Conservation (phyloP, 2,113 vertebrate genomes). For the Scomber japonicus region DNA sequence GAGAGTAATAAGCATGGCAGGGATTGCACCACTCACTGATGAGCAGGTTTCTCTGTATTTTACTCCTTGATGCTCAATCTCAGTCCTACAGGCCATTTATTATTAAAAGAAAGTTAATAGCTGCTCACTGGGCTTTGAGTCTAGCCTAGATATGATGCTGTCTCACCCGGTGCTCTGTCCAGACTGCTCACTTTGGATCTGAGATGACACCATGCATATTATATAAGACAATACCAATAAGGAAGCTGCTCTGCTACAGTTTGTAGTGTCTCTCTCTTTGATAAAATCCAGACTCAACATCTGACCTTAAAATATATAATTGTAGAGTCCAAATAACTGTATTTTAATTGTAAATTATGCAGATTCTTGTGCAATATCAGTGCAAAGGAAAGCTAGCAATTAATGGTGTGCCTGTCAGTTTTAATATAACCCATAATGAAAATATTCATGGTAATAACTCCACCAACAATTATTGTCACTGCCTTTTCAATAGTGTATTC, state of each 20-base stretch:
- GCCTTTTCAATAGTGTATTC: too few species aligned
- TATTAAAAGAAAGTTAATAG: constrained; percentile 62
- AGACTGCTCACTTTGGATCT: constrained; percentile 34
- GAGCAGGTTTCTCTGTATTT: constrained; percentile 10
- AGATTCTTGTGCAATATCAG: too few species aligned
- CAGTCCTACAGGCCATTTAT: constrained; percentile 51
- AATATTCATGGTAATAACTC: too few species aligned
- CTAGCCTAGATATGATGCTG: constrained; percentile 57
- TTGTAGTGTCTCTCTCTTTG: not conserved
- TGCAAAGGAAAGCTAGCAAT: too few species aligned
- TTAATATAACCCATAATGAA: too few species aligned
- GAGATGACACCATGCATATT: constrained; percentile 43
- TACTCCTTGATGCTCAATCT: constrained; percentile 16
- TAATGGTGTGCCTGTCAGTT: too few species aligned
- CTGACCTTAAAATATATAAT: not conserved
- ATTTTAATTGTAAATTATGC: too few species aligned
- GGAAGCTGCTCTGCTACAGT: not conserved
- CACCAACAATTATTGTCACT: too few species aligned
- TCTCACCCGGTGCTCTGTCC: constrained; percentile 16
- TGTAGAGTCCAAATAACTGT: too few species aligned
- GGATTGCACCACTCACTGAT: constrained; percentile 21
- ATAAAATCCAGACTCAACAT: not conserved
- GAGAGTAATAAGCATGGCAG: constrained; percentile 38
- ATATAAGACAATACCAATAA: constrained; percentile 12
- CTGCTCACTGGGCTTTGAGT: constrained; percentile 37